Base-by-base conservation (phyloP, 92 coral and sea anemone genomes). In the Ricordea florida region DNA sequence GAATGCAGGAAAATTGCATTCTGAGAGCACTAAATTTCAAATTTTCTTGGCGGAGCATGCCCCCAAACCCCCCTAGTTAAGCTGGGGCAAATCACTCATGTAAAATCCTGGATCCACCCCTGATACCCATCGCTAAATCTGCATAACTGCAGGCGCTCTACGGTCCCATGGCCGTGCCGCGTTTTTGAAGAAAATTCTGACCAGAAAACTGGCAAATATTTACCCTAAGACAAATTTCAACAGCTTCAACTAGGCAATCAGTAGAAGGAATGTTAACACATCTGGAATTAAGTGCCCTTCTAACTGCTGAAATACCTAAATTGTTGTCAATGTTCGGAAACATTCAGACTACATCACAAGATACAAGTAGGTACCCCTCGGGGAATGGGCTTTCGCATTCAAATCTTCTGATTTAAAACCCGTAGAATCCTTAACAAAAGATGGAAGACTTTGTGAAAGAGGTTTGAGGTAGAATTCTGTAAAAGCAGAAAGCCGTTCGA, bases 121-220 rank as follows among this genome's bases (percentile, higher is more conserved):
- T 53, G 3, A 22, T 17, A 3, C 55, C 62, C 82, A 74, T 82
- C 4, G 77, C 82, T 21, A 82, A 24, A 47, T 82, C 82, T 1
- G 81, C 89, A 47, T 75, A 76, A 29, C 74, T 76, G 26, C 83
- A 84, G n/a, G 80, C 66, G 27, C 68, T 67, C 38, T 55, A 68
- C 10, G 84, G 79, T 1, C 76, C 81, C 90, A 79, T 86, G 16
- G 80, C 87, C 5, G 85, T 85, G 4, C 81, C 90, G 56, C 71
- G 85, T 9, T 36, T 50, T 45, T 85, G 82, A 3, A 85, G 22
- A 45, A 37, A 63, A 61, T 71, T 60, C 8, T 33, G 18, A 8
- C 41, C 46, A 7, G 28, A 15, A 81, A 81, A 71, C 28, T 60
- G 76, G 6, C 68, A 57, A 43, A 66, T 81, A 29, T 74, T 81